Evolutionary conservation across 1,140 invertebrate genomes (phyloP), one percentile per base, ranked within the genome.

Genomic region (Drosophila equinoxialis): DNA sequence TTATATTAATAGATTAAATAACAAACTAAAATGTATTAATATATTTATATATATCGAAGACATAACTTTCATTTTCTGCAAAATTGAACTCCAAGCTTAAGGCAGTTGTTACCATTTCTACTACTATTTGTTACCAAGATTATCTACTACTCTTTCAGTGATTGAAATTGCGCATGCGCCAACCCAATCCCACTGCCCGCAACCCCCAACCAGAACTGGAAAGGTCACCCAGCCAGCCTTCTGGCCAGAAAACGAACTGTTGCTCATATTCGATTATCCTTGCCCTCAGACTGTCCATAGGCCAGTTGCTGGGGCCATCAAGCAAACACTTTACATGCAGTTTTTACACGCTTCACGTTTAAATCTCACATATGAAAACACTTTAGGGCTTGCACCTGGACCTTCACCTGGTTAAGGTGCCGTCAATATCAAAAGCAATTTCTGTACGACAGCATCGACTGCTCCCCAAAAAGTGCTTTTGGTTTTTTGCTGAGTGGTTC

Each of bases 231-330:
- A 51, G 17, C 17, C 11, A 51, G 45, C 42, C 17, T 62, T 48
- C 63, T 23, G 42, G 17, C 65, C 30, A 61, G 66, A 72, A 71
- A 87, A 84, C 84, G 81, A 87, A 89, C 84, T 87, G 84, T 87
- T 87, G 84, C 84, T 87, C 80, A 58, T 74, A 23, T 33, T 37
- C 59, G n/a, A 35, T 61, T 41, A 14, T 41, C 20, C 65, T 13
- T 11, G 37, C 37, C 37, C 37, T 23, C n/a, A 37, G 26, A 20
- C 30, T 45, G 37, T 37, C 30, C 54, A 68, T 37, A 20, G 37
- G 30, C 26, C 51, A 23, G 35, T 30, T 14, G 17, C 42, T 23
- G 41, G 41, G 73, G 59, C 67, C 63, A 58, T 33, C 33, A 45
- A 58, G 13, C 60, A 55, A 83, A 39, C 68, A 79, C 71, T 77